phyloP scores from a whole-genome alignment of 1,140 invertebrate genomes.

The Drosophila punjabiensis region DNA sequence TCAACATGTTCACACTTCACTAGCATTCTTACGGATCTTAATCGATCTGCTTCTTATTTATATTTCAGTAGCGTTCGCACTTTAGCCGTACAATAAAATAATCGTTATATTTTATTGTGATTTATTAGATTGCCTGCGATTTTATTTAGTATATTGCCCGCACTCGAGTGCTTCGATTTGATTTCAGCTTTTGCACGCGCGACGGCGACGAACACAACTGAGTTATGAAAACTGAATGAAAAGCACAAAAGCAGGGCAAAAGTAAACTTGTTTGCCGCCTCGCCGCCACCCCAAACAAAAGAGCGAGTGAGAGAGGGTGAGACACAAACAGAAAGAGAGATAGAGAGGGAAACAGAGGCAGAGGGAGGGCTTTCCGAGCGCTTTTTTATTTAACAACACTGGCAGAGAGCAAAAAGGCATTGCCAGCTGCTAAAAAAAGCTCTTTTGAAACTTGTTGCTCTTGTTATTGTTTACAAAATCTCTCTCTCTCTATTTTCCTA shows the following conservation, averaged over 20 bases:
- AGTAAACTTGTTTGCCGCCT: slow-evolving; percentile 59
- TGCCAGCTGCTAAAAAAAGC: slow-evolving; percentile 34
- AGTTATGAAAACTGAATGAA: slow-evolving; percentile 75
- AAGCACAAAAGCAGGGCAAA: slow-evolving; percentile 62
- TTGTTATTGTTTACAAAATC: slow-evolving; percentile 40
- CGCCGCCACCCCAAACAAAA: slow-evolving; percentile 21
- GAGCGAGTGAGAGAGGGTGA: slow-evolving; percentile 17
- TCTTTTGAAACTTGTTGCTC: slow-evolving; percentile 44
- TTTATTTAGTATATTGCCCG: slow-evolving; percentile 22
- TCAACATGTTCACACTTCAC: slow-evolving; percentile 25
- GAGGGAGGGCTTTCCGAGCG: not conserved
- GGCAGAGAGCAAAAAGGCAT: slow-evolving; percentile 26
- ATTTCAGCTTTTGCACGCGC: slow-evolving; percentile 75
- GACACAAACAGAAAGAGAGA: not conserved
- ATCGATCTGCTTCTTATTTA: not conserved
- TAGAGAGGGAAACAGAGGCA: slow-evolving; percentile 3
- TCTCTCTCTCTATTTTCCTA: not conserved
- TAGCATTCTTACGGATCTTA: not conserved
- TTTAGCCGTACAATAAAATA: slow-evolving; percentile 15
- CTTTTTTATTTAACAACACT: slow-evolving; percentile 36
- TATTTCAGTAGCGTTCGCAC: not conserved
- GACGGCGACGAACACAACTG: slow-evolving; percentile 76
- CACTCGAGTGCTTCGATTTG: slow-evolving; percentile 18
- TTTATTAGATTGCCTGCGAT: slow-evolving; percentile 24
- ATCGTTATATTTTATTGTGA: slow-evolving; percentile 14